phyloP scores from a whole-genome alignment of 2,888 invertebrate species.

The Sisyra nigra region DNA sequence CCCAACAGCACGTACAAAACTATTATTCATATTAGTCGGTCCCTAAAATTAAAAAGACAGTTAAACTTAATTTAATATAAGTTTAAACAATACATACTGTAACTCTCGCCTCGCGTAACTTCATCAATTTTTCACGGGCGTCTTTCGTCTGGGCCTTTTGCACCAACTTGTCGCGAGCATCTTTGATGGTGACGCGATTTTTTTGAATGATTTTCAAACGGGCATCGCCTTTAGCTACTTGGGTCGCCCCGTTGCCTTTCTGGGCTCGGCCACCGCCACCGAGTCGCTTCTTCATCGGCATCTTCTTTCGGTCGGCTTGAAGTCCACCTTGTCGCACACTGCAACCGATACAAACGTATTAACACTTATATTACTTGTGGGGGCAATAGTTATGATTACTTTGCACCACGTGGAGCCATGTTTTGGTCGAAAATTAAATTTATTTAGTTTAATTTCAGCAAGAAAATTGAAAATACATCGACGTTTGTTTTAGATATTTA shows the following conservation, averaged over 20 bases:
- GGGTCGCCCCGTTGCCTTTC: no score
- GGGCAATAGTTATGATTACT: no score
- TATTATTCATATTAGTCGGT: slow-evolving; percentile 16
- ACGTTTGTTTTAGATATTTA: no score
- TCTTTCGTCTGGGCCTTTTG: slow-evolving; percentile 60
- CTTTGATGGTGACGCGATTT: slow-evolving; percentile 55
- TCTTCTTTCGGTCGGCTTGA: slow-evolving; percentile 2
- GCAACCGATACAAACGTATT: not conserved
- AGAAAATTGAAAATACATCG: no score
- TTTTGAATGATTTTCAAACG: slow-evolving; percentile 64
- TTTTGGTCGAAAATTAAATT: no score
- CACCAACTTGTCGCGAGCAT: slow-evolving; percentile 65
- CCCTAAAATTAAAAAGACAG: slow-evolving; percentile 8
- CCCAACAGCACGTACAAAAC: slow-evolving; percentile 25
- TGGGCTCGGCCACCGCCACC: not conserved
- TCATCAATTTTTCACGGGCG: slow-evolving; percentile 54
- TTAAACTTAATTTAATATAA: not conserved
- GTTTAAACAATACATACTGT: slow-evolving; percentile 9
- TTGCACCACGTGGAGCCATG: no score
- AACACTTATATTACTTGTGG: no score
- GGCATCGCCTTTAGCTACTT: slow-evolving; percentile 37
- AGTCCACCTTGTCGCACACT: slow-evolving; percentile 2
- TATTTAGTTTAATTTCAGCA: no score
- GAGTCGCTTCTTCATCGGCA: slow-evolving; percentile 3
- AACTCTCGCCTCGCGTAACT: slow-evolving; percentile 37